Evolutionary conservation across 1,140 invertebrate species (phyloP).

Genomic region (Orussus abietinus): DNA sequence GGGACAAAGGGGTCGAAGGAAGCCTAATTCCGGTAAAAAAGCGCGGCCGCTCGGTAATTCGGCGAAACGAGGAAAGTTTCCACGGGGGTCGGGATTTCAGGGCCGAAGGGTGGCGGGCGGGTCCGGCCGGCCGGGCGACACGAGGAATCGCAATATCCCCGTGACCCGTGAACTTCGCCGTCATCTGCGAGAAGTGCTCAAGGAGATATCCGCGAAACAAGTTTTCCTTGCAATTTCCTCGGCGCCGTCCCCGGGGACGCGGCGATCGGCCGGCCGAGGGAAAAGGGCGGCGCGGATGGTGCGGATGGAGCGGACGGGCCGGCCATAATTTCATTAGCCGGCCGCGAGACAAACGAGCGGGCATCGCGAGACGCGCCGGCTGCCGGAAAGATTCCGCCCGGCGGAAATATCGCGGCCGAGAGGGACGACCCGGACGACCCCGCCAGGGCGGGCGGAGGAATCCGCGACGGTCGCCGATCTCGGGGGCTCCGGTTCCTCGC

Average conservation of each 20-base stretch:
- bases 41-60: background rate
- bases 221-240: conserved; percentile 39
- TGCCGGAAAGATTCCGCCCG: conserved; percentile 42
- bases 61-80: conserved; percentile 13
- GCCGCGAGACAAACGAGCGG: conserved; percentile 50
- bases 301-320: conserved; percentile 24
- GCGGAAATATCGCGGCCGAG: conserved; percentile 29
- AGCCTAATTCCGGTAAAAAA: background rate
- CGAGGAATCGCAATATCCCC: conserved; percentile 33
- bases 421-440: too few species aligned
- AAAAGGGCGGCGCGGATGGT: too few species aligned
- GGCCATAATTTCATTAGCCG: conserved; percentile 53
- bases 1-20: background rate
- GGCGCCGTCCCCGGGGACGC: conserved; percentile 15
- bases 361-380: conserved; percentile 51
- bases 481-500: too few species aligned
- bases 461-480: too few species aligned
- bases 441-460: too few species aligned
- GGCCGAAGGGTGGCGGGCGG: conserved; percentile 3
- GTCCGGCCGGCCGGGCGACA: conserved; percentile 14
- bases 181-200: conserved; percentile 43
- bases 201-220: conserved; percentile 43
- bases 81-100: background rate
- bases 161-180: conserved; percentile 16
- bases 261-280: conserved; percentile 6